phyloP scores from a whole-genome alignment of 2,797 vertebrate genomes.

The Chloroceryle inda region DNA sequence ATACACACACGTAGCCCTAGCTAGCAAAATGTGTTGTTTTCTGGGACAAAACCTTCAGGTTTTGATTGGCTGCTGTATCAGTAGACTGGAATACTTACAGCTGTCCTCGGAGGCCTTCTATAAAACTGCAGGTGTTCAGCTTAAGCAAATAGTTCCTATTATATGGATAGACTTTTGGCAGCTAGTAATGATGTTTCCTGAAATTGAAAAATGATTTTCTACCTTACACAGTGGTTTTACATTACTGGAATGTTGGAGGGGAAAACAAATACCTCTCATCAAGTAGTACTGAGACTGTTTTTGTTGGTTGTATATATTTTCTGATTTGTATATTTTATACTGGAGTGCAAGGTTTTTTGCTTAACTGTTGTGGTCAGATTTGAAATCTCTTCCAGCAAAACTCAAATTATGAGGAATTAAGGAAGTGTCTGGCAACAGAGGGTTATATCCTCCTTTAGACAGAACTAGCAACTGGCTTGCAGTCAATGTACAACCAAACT shows the following conservation, averaged over 20 bases:
- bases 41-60: constrained; percentile 54
- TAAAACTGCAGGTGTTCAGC: constrained; percentile 87
- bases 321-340: constrained; percentile 80
- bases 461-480: neutral
- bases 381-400: constrained; percentile 73
- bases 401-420: constrained; percentile 67
- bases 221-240: constrained; percentile 83
- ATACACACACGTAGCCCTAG: neutral
- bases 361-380: constrained; percentile 76
- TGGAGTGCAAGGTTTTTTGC: constrained; percentile 64
- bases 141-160: constrained; percentile 86
- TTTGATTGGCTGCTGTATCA: constrained; percentile 83
- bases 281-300: constrained; percentile 76
- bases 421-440: constrained; percentile 46
- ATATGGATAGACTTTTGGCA: constrained; percentile 83
- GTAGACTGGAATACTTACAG: constrained; percentile 79
- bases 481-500: constrained; percentile 3
- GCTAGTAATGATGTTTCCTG: constrained; percentile 85
- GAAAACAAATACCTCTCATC: constrained; percentile 79
- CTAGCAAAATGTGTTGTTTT: constrained; percentile 46
- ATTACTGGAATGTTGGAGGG: constrained; percentile 82
- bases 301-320: constrained; percentile 82
- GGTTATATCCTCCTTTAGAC: constrained; percentile 30
- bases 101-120: constrained; percentile 82
- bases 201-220: constrained; percentile 87